A percentile compares a stretch with the other conserved stretches of the same genome.
These are phyloP conservation scores for Ypsolopha scabrella DNA, from an alignment of 2,888 invertebrate genomes.

Conservation along the genomic window DNA sequence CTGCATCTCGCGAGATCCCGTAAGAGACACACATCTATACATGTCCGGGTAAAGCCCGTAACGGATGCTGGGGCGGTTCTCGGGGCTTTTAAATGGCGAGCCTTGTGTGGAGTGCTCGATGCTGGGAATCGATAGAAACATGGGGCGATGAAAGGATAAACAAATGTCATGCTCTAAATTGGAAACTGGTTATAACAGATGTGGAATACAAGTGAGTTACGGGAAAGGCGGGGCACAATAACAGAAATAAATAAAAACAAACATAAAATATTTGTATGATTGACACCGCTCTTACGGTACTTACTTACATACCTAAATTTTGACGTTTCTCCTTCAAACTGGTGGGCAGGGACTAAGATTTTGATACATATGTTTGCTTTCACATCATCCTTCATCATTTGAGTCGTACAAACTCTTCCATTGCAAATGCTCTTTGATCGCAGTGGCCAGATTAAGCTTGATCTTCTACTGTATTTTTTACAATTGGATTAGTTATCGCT, in stretches of 20 bases:
- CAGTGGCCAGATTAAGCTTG: no score
- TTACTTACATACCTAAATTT: not conserved
- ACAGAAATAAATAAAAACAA: no score
- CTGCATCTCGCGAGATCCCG: not conserved
- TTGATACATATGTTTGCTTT: no score
- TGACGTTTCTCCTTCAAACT: no score
- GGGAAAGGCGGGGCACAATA: no score
- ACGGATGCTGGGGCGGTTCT: conserved; percentile 6
- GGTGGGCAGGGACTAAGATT: no score
- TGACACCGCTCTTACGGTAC: not conserved
- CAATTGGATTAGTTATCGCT: no score
- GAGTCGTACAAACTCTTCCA: no score
- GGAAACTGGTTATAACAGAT: not conserved
- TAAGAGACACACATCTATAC: conserved; percentile 9
- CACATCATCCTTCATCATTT: no score
- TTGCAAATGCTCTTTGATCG: no score
- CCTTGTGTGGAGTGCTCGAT: not conserved
- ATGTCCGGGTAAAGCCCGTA: conserved; percentile 10
- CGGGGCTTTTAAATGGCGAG: not conserved
- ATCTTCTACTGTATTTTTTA: no score
- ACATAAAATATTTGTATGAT: no score
- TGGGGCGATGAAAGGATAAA: not conserved
- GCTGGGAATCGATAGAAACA: not conserved
- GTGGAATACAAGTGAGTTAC: not conserved
- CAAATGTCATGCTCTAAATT: not conserved